Evolutionary conservation across 2,797 vertebrate species (phyloP).

Genomic region (Falco novaeseelandiae): DNA sequence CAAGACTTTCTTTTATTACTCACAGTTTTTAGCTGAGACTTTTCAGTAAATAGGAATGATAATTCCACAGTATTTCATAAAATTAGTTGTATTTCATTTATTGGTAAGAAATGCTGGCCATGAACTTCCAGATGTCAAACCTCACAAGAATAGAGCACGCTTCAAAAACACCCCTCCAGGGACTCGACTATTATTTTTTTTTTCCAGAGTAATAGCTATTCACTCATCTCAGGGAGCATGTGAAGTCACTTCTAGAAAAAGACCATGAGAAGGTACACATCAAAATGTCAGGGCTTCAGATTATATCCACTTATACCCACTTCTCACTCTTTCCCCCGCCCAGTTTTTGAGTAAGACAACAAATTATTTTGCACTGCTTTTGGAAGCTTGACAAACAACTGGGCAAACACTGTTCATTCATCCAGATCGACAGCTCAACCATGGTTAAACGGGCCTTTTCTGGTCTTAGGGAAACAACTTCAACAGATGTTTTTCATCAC

Average conservation of each 20-base stretch:
- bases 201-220: neutral
- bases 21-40: neutral
- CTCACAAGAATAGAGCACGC: neutral
- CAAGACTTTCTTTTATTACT: neutral
- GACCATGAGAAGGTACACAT: neutral
- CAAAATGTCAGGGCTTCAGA: neutral
- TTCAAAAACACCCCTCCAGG: neutral
- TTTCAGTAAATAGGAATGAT: neutral
- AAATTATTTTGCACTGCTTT: neutral
- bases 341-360: neutral
- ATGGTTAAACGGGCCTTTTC: neutral
- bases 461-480: neutral
- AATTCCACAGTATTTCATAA: neutral
- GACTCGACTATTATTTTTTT: neutral
- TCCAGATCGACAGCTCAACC: neutral
- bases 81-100: neutral
- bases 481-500: slow-evolving; percentile 40
- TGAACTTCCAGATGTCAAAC: neutral
- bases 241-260: neutral
- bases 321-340: neutral
- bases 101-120: neutral
- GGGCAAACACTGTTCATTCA: neutral
- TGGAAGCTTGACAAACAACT: slow-evolving; percentile 31
- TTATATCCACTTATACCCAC: neutral
- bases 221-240: neutral